Base-by-base conservation (phyloP, 2,113 vertebrate species). In the Theristicus caerulescens region DNA sequence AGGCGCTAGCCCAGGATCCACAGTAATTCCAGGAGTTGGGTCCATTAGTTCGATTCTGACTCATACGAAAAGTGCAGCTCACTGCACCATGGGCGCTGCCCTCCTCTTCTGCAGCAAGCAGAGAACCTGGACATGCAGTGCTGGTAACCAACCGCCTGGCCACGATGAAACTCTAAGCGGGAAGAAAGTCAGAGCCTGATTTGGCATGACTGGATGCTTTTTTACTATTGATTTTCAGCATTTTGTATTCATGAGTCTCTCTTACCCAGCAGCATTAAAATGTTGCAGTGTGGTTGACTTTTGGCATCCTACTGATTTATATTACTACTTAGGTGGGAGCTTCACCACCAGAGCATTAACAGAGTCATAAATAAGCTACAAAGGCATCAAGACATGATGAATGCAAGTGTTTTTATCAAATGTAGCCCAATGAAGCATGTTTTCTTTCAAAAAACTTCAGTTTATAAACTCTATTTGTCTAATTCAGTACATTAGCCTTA, bases 381-480 rank as follows among this genome's bases (percentile, higher is more conserved):
- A 84, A 94, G 72, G 74, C 64, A 93, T 95, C 78, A 83, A 84
- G 85, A 82, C 73, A 13, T 69, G 42, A 66, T 64, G 51, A 77
- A 77, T 76, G 20, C 62, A 83, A 90, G 42, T 89, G 86, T 80
- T 94, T 95, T 92, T 74, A 90, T 69, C 73, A 95, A 92, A 86
- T 49, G 81, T 92, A 71, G 74, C 59, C 38, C 27, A 86, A 7
- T 77, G 80, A 86, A 90, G 66, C 65, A 76, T 95, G 93, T 61
- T 96, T 88, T 91, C 55, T 79, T 96, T 96, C 91, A 70, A 91
- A 94, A 96, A 87, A 11, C 44, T 72, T 86, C 29, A 13, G 34
- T 90, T 95, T 94, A 90, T 96, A 95, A 94, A 93, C 27, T 55
- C 66, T 80, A 34, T 80, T 91, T 88, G 34, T 89, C 80, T 85